These are phyloP conservation scores for Phalacrocorax carbo DNA, from an alignment of 2,113 vertebrate species.

Conservation along the genomic window DNA sequence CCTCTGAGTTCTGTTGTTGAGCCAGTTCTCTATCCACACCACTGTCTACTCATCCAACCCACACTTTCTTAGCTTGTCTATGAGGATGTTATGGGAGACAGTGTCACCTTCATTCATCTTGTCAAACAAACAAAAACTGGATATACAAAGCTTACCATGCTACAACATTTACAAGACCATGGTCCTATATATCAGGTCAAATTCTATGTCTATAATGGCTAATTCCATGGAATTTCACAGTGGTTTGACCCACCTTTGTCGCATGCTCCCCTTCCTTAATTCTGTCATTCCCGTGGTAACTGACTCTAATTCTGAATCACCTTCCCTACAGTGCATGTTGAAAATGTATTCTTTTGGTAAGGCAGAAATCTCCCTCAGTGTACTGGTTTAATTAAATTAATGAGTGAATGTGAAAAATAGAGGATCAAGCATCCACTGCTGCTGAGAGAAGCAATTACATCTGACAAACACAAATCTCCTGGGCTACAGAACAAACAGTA, in stretches of 20 bases:
- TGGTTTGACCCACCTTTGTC: neutral
- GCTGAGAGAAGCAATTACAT: neutral
- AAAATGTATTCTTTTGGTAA: neutral
- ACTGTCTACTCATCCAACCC: too few species aligned
- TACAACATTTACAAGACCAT: neutral
- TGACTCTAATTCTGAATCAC: neutral
- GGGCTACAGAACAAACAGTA: neutral
- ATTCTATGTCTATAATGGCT: rapidly evolving
- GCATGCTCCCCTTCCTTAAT: neutral
- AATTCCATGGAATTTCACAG: neutral
- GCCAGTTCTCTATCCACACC: too few species aligned
- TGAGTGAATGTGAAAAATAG: neutral
- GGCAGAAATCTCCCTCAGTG: neutral
- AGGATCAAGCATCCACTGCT: neutral
- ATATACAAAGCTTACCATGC: neutral
- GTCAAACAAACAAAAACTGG: neutral
- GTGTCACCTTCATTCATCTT: neutral
- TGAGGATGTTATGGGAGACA: too few species aligned
- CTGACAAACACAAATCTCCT: neutral
- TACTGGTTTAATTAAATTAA: neutral
- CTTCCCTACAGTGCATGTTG: neutral
- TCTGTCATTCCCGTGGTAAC: neutral
- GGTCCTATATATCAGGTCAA: neutral
- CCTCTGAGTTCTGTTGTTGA: too few species aligned
- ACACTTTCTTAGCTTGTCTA: too few species aligned